Evolutionary conservation across 2,888 invertebrate genomes (phyloP).

Genomic region (Antheraea assamensis): DNA sequence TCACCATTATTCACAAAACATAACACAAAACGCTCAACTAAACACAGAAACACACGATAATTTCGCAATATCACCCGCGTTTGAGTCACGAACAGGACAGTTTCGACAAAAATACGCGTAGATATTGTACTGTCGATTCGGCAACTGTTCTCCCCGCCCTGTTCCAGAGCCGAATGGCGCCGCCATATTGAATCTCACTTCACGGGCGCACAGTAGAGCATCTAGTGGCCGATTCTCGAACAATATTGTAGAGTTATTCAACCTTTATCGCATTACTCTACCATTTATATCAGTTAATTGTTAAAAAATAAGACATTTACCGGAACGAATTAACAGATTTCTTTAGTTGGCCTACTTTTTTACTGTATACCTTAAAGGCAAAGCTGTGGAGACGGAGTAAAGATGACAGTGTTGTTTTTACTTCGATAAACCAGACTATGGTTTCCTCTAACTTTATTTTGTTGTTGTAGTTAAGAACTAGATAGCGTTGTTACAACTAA

Average conservation of each 20-base stretch:
- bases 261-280: neutral
- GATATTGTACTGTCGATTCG: constrained; percentile 75
- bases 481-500: constrained; percentile 45
- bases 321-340: neutral
- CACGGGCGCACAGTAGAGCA: constrained; percentile 56
- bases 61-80: constrained; percentile 78
- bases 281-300: neutral
- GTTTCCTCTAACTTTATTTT: constrained; percentile 19
- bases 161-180: constrained; percentile 78
- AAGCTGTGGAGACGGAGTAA: neutral
- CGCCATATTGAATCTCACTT: constrained; percentile 78
- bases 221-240: constrained; percentile 62
- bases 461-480: constrained; percentile 36
- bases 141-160: constrained; percentile 81
- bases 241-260: constrained; percentile 35
- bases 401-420: neutral
- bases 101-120: constrained; percentile 79
- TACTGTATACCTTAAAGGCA: neutral
- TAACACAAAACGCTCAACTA: constrained; percentile 72
- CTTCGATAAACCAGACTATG: neutral
- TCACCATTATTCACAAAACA: constrained; percentile 69
- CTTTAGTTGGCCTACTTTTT: neutral
- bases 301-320: neutral
- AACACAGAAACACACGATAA: constrained; percentile 75
- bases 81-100: constrained; percentile 74